phyloP scores from a whole-genome alignment of 2,113 vertebrate species.

The Esox niger region DNA sequence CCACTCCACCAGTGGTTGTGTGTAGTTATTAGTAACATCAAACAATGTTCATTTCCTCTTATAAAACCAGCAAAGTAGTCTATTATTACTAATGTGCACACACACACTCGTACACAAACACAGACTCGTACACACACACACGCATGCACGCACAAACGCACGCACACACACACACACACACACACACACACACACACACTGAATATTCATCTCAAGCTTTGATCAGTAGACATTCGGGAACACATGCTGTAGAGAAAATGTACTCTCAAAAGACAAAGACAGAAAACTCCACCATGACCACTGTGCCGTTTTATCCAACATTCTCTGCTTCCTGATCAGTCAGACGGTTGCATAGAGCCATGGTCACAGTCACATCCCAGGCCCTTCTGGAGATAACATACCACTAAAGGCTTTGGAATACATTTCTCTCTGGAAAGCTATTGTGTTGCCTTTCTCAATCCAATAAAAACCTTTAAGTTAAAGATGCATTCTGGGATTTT shows the following conservation, averaged over 20 bases:
- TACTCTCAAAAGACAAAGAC: constrained; percentile 11
- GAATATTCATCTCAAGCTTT: constrained; percentile 33
- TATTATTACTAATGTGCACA: constrained; percentile 5
- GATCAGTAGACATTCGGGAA: constrained; percentile 14
- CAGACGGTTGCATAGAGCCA: background rate
- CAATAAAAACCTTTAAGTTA: too few relatives aligned
- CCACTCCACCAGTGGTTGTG: constrained; percentile 8
- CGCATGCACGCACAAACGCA: constrained; percentile 5
- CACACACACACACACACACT: constrained; percentile 8
- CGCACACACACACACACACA: constrained; percentile 5
- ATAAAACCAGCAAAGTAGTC: background rate
- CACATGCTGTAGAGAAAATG: constrained; percentile 4
- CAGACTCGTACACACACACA: constrained; percentile 2
- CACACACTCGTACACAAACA: constrained; percentile 8
- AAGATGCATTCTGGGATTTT: too few relatives aligned
- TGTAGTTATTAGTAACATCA: constrained; percentile 18
- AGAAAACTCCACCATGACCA: constrained; percentile 13
- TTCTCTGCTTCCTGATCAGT: constrained; percentile 20
- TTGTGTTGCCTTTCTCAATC: background rate
- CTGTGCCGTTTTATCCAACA: constrained; percentile 17
- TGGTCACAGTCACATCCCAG: background rate
- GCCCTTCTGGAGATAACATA: background rate
- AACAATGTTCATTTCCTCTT: constrained; percentile 19
- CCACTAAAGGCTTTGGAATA: background rate
- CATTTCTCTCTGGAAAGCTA: background rate